phyloP scores from a whole-genome alignment of 2,113 vertebrate genomes.

The western clawed frog (Xenopus tropicalis) region DNA sequence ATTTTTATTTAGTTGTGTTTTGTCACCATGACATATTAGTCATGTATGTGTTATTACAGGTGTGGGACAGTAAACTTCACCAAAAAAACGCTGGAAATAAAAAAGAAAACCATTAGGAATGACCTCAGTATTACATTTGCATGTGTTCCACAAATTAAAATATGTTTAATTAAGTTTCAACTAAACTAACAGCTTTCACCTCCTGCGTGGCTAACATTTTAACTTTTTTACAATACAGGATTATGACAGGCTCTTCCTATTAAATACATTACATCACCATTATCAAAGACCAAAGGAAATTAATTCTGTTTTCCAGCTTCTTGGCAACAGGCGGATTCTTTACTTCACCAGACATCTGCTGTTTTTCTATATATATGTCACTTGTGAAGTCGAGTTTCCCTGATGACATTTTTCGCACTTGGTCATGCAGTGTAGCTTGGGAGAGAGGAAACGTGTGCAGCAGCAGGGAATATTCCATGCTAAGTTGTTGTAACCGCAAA shows the following conservation, averaged over 20 bases:
- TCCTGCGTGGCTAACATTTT: slow-evolving; percentile 64
- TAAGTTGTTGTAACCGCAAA: slow-evolving; percentile 24
- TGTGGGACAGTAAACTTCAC: slow-evolving; percentile 21
- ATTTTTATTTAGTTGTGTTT: slow-evolving; percentile 20
- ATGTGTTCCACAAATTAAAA: slow-evolving; percentile 34
- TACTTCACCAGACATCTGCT: slow-evolving; percentile 78
- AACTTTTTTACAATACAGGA: slow-evolving; percentile 63
- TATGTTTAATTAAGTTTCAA: slow-evolving; percentile 47
- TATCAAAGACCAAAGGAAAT: slow-evolving; percentile 82
- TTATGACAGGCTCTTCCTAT: slow-evolving; percentile 69
- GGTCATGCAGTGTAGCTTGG: slow-evolving; percentile 61
- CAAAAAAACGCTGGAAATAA: slow-evolving; percentile 22
- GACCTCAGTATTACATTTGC: slow-evolving; percentile 38
- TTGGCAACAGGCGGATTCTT: slow-evolving; percentile 67
- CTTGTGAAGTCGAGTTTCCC: slow-evolving; percentile 69
- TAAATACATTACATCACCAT: slow-evolving; percentile 74
- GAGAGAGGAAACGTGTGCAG: slow-evolving; percentile 29
- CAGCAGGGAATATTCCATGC: slow-evolving; percentile 17
- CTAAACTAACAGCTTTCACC: slow-evolving; percentile 51
- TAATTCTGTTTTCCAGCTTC: slow-evolving; percentile 76
- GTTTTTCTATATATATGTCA: slow-evolving; percentile 70
- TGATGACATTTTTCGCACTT: slow-evolving; percentile 67
- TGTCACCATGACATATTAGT: slow-evolving; percentile 21
- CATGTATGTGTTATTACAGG: slow-evolving; percentile 31
- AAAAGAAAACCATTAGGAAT: slow-evolving; percentile 30